phyloP scores from a whole-genome alignment of 2,797 vertebrate species.

The Galago senegalensis region DNA sequence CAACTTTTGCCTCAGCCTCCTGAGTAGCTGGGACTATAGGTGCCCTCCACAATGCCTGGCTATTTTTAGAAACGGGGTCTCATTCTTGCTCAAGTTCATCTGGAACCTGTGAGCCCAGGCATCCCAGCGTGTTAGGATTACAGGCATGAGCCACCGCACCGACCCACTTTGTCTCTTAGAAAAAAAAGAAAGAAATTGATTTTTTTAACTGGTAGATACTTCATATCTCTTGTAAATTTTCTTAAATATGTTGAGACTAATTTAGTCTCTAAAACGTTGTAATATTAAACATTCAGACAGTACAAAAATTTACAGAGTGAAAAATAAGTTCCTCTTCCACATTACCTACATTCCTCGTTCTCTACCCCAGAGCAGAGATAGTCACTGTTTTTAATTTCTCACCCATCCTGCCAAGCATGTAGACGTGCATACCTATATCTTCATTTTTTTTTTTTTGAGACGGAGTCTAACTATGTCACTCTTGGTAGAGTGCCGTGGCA shows the following conservation, averaged over 20 bases:
- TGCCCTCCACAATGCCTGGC: too few species aligned
- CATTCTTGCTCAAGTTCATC: too few species aligned
- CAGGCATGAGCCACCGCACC: too few species aligned
- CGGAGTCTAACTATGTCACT: too few species aligned
- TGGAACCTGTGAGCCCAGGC: too few species aligned
- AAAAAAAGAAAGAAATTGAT: neutral
- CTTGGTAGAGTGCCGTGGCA: too few species aligned
- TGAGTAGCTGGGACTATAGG: too few species aligned
- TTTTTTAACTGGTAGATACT: neutral
- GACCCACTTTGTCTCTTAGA: neutral
- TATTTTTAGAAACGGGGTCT: too few species aligned
- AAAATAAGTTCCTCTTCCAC: neutral
- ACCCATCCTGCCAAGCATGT: neutral
- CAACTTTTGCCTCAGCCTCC: too few species aligned
- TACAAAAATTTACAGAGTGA: constrained; percentile 6
- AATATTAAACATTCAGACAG: constrained; percentile 30
- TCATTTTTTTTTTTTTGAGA: neutral
- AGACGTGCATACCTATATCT: neutral
- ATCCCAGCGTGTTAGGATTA: too few species aligned
- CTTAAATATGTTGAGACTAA: neutral
- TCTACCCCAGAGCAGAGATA: neutral
- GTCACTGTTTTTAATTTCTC: constrained; percentile 45
- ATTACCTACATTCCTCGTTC: neutral
- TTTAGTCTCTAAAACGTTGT: neutral
- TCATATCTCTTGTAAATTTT: neutral